A percentile compares a stretch with the other conserved stretches of the same genome.
These are phyloP conservation scores for Strix occidentalis DNA, from an alignment of 2,797 vertebrate species.

Conservation along the genomic window DNA sequence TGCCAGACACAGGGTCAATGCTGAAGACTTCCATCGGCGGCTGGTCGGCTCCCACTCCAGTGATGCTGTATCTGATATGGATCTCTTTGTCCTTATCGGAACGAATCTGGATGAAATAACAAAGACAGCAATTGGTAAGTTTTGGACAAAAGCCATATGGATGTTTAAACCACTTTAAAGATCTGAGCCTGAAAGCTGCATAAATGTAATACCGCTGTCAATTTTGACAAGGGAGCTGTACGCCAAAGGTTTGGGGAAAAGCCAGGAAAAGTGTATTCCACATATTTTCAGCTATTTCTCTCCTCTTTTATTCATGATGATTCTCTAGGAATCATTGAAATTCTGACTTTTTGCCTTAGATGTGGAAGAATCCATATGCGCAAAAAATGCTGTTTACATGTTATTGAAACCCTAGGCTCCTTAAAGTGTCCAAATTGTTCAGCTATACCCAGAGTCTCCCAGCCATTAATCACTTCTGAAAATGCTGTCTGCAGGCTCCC, in stretches of 20 bases:
- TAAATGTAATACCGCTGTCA: neutral
- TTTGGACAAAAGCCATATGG: neutral
- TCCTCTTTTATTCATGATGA: neutral
- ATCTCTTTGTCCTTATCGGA: conserved; percentile 96
- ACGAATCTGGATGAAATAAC: conserved; percentile 83
- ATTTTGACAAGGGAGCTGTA: conserved; percentile 1
- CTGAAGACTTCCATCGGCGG: conserved; percentile 95
- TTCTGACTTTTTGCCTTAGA: neutral
- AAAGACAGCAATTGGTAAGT: neutral
- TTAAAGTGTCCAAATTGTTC: neutral
- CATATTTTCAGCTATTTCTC: neutral
- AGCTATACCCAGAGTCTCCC: neutral
- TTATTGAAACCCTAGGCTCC: neutral
- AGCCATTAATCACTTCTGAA: neutral
- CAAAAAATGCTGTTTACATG: neutral
- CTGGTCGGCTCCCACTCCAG: conserved; percentile 93
- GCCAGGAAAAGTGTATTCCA: neutral
- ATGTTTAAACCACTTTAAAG: neutral
- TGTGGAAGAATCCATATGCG: neutral
- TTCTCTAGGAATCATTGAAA: conserved; percentile 13
- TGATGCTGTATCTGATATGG: conserved; percentile 95
- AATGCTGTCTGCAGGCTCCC: neutral
- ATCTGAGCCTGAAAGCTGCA: neutral
- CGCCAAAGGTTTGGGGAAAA: neutral
- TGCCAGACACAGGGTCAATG: conserved; percentile 91